These are phyloP conservation scores for Fukomys damarensis DNA, from an alignment of 2,113 vertebrate species.

Conservation along the genomic window DNA sequence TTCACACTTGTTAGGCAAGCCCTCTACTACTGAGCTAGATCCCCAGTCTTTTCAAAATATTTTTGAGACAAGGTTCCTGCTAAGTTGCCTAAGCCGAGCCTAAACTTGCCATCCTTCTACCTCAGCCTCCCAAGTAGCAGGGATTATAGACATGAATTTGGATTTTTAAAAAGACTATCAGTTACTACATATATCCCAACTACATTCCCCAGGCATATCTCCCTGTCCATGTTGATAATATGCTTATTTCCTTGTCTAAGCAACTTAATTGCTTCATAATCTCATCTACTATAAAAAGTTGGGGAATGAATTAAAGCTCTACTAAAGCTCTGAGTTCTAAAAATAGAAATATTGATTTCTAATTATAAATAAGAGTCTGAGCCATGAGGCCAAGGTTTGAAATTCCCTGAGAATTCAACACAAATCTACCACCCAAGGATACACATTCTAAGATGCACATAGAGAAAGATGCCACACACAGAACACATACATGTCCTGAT, in stretches of 20 bases:
- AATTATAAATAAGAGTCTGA: conserved; percentile 30
- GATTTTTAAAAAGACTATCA: neutral
- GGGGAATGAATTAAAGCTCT: neutral
- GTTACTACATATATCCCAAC: neutral
- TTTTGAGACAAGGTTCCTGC: neutral
- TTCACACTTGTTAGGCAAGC: neutral
- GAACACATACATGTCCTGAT: neutral
- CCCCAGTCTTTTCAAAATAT: neutral
- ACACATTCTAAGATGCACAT: accelerated
- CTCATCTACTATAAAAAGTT: conserved; percentile 9
- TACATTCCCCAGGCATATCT: neutral
- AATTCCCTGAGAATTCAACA: neutral
- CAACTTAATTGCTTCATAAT: neutral
- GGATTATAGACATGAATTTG: neutral
- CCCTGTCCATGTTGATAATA: neutral
- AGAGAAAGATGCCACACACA: neutral
- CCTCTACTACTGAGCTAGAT: neutral
- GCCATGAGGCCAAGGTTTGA: neutral
- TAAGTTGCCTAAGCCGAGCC: neutral
- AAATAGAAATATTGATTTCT: neutral
- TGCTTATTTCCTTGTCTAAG: neutral
- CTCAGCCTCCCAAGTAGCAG: neutral
- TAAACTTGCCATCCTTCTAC: neutral
- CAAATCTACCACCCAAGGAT: neutral
- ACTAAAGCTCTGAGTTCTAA: neutral